phyloP scores from a whole-genome alignment of 2,113 vertebrate genomes.

The Hymenochirus boettgeri region DNA sequence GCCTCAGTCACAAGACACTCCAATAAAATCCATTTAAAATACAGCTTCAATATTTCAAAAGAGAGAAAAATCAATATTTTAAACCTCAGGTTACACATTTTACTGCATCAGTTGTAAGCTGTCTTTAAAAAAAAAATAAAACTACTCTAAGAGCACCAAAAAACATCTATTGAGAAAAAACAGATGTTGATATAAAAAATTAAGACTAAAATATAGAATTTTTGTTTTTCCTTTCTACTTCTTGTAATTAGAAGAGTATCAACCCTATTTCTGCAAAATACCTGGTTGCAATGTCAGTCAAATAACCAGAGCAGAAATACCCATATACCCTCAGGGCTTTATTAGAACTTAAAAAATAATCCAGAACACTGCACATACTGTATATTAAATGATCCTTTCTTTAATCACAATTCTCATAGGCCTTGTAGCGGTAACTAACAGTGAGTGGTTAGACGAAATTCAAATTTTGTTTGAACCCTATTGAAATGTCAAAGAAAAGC shows the following conservation, averaged over 20 bases:
- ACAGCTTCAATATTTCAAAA: conserved; percentile 68
- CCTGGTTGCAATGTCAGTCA: too few relatives aligned
- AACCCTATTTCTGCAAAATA: too few relatives aligned
- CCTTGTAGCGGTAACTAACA: too few relatives aligned
- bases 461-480: too few relatives aligned
- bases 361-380: too few relatives aligned
- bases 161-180: conserved; percentile 58
- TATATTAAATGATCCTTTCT: too few relatives aligned
- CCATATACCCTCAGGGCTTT: too few relatives aligned
- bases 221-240: not conserved
- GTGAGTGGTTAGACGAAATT: too few relatives aligned
- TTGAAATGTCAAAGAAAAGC: too few relatives aligned
- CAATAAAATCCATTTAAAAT: conserved; percentile 73
- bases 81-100: conserved; percentile 74
- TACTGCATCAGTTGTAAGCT: conserved; percentile 65
- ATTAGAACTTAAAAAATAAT: too few relatives aligned
- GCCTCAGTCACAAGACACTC: conserved; percentile 60
- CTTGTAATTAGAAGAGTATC: not conserved
- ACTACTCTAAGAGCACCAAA: conserved; percentile 63
- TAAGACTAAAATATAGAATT: not conserved
- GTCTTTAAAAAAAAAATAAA: conserved; percentile 69
- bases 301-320: too few relatives aligned
- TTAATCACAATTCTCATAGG: too few relatives aligned
- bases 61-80: conserved; percentile 74
- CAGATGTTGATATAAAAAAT: conserved; percentile 35